Conservation (phyloP, 2,888 invertebrate species). For the Dicranocentrus wangi region DNA sequence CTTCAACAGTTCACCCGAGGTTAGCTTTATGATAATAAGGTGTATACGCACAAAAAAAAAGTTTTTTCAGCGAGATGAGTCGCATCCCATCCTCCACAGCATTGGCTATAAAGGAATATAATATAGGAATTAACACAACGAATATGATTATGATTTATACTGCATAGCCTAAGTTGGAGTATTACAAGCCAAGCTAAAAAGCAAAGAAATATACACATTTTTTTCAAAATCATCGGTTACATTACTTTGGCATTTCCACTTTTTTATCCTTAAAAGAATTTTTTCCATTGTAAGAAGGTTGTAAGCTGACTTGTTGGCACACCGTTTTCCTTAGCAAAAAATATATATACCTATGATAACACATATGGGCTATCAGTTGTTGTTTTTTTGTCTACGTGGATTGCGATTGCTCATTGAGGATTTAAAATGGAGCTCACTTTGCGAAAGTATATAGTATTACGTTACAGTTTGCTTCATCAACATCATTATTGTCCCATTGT, state of each 20-base stretch:
- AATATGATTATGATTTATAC: slow-evolving; percentile 51
- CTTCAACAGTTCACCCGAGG: slow-evolving; percentile 14
- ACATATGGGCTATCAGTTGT: too few relatives aligned
- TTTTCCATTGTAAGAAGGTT: slow-evolving; percentile 54
- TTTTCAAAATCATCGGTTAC: background rate
- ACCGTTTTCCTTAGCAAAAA: background rate
- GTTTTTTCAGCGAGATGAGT: background rate
- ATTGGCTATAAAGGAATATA: too few relatives aligned
- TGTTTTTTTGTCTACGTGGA: too few relatives aligned
- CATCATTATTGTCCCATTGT: slow-evolving; percentile 56
- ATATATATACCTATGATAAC: background rate
- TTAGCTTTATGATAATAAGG: slow-evolving; percentile 14
- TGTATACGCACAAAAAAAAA: slow-evolving; percentile 45
- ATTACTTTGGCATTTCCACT: slow-evolving; percentile 43
- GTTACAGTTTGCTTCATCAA: slow-evolving; percentile 50
- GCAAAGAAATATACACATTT: background rate
- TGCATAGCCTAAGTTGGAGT: slow-evolving; percentile 50
- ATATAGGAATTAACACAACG: slow-evolving; percentile 54
- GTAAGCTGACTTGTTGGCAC: slow-evolving; percentile 54
- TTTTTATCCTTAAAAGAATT: slow-evolving; percentile 59
- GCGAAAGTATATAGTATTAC: too few relatives aligned
- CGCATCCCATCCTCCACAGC: background rate
- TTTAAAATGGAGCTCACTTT: too few relatives aligned
- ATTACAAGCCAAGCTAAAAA: slow-evolving; percentile 52
- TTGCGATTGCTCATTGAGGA: too few relatives aligned